These are phyloP conservation scores for Rotaria magnacalcarata DNA, from an alignment of 2,888 invertebrate genomes.

Conservation along the genomic window DNA sequence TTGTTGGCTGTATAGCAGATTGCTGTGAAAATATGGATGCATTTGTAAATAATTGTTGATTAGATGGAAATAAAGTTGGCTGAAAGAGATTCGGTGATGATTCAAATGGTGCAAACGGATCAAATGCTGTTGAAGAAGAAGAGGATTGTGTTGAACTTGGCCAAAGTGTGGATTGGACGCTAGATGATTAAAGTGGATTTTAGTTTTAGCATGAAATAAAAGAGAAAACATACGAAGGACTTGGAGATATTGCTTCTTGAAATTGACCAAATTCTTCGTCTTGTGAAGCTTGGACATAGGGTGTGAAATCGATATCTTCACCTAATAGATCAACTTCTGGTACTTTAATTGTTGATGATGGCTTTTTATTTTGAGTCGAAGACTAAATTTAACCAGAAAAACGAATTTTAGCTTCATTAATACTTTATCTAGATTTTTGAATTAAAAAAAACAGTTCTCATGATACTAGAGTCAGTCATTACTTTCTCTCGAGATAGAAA, in stretches of 20 bases:
- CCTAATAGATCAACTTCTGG: background rate
- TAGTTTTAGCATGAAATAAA: background rate
- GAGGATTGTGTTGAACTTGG: background rate
- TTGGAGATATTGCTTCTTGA: background rate
- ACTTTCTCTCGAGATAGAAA: too few relatives aligned
- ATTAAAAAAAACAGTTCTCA: too few relatives aligned
- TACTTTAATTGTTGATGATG: background rate
- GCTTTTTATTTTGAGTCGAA: background rate
- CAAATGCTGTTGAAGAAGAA: background rate
- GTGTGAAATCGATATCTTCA: background rate
- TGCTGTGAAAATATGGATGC: background rate
- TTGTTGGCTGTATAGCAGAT: background rate
- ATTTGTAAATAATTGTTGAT: background rate
- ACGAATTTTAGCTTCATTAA: too few relatives aligned
- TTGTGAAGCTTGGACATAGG: background rate
- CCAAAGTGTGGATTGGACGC: background rate
- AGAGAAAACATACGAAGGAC: background rate
- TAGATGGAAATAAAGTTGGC: background rate
- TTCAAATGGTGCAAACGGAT: background rate
- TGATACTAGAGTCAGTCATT: too few relatives aligned
- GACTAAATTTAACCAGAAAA: background rate
- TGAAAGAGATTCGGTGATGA: background rate
- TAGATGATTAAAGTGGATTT: background rate
- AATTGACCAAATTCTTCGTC: conserved; percentile 24
- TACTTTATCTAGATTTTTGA: too few relatives aligned